Evolutionary conservation across 2,888 invertebrate species (phyloP), one percentile per base, ranked within the genome.

Genomic region (Athalia cordata): DNA sequence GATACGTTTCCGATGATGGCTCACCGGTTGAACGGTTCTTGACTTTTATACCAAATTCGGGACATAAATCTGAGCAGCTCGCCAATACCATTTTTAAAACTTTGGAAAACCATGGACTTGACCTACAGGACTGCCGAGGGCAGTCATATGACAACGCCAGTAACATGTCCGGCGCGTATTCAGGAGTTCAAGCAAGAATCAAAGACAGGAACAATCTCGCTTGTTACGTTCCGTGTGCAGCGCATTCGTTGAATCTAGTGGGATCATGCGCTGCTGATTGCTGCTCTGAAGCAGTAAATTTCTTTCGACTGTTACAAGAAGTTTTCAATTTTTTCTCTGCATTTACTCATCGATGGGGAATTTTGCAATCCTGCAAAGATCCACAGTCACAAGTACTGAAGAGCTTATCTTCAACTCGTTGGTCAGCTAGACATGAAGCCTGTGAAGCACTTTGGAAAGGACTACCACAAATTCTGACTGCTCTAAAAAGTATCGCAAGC

Each of bases 171-270:
- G 83, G 82, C 7, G 45, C 64, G 67, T 83, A 83, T 78, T 80
- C 72, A 57, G 82, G 82, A 59, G 61, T 85, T 7, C 83, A 84
- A 80, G 81, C 81, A 13, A 79, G 79, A 80, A 83, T 86, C 13
- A 83, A 83, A 77, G 76, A 81, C 76, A 57, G 75, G 9, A 81
- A 80, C 67, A 72, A 79, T 47, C 79, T 81, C 13, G 83, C 81
- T 43, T 72, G 81, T 78, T 84, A 80, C 79, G 79, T 83, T 66
- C 85, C 84, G 49, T 84, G 83, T 78, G 78, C 83, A 70, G 83
- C 81, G 43, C 85, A 84, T 81, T 84, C 84, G 9, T 77, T 84
- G 52, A 85, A 85, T 81, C 80, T 85, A 78, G 81, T 84, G 47
- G 82, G 80, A 61, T 79, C 75, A 66, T 80, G 67, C 76, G 84